Conservation (phyloP, 2,888 invertebrate species). For the Arge pagana region DNA sequence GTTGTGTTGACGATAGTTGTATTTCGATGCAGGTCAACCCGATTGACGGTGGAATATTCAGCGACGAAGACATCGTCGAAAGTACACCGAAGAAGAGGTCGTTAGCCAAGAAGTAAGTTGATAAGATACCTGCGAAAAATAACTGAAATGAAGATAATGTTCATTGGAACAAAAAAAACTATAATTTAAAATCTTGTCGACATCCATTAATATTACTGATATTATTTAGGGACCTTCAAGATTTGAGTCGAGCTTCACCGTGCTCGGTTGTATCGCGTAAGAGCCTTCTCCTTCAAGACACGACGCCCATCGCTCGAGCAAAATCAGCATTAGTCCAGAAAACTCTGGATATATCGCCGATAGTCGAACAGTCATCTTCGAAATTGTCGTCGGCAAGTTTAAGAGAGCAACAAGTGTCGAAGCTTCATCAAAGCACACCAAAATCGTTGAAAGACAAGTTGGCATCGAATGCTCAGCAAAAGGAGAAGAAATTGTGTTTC, state of each 20-base stretch:
- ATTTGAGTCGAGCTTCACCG: background rate
- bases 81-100: constrained; percentile 31
- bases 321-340: too few species aligned
- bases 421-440: constrained; percentile 43
- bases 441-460: constrained; percentile 20
- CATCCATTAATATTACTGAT: too few species aligned
- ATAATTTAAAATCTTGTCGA: background rate
- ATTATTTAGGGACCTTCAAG: constrained; percentile 2
- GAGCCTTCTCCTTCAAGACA: constrained; percentile 3
- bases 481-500: constrained; percentile 38
- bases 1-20: background rate
- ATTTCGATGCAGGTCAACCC: background rate
- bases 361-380: too few species aligned
- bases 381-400: too few species aligned
- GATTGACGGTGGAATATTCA: constrained; percentile 6
- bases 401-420: too few species aligned
- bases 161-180: background rate
- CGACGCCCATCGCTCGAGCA: too few species aligned
- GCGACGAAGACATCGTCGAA: constrained; percentile 27
- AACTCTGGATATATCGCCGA: too few species aligned
- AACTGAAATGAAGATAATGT: too few species aligned
- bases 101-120: constrained; percentile 11
- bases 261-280: background rate
- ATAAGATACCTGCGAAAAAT: too few species aligned
- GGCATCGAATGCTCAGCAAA: too few species aligned